Percentiles rank a stretch among this genome's conserved stretches.
Evolutionary conservation across 2,888 invertebrate species (phyloP).

Genomic region (Drosophila tanythrix): DNA sequence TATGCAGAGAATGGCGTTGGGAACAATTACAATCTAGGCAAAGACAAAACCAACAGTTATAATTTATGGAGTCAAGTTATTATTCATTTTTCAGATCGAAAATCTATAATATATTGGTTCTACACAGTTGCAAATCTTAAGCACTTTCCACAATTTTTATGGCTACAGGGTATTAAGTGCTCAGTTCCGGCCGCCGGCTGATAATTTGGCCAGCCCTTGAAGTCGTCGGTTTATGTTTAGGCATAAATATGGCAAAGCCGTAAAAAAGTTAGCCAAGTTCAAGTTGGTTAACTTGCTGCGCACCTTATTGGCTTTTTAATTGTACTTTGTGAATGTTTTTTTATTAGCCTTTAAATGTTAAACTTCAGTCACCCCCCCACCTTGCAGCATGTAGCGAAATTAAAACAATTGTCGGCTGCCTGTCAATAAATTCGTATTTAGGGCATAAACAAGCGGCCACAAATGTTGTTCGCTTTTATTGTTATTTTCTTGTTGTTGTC

Average conservation of each 20-base stretch:
- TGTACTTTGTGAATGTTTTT: constrained; percentile 67
- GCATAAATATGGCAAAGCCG: constrained; percentile 65
- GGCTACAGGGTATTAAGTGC: constrained; percentile 19
- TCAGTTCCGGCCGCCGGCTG: constrained; percentile 22
- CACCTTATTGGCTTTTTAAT: constrained; percentile 74
- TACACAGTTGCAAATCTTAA: neutral
- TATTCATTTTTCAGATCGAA: neutral
- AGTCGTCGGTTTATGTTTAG: constrained; percentile 42
- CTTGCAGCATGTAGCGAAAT: constrained; percentile 40
- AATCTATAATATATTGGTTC: neutral
- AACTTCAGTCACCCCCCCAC: neutral
- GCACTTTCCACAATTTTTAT: neutral
- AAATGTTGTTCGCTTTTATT: constrained; percentile 55
- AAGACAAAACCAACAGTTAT: neutral
- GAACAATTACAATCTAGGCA: neutral
- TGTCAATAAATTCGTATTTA: constrained; percentile 55
- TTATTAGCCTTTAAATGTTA: constrained; percentile 66
- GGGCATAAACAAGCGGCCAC: constrained; percentile 59
- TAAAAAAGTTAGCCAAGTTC: constrained; percentile 65
- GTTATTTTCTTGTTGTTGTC: constrained; percentile 24
- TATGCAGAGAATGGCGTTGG: fast-evolving
- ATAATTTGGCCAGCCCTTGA: constrained; percentile 28
- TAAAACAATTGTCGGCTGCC: constrained; percentile 70
- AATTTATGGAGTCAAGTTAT: neutral
- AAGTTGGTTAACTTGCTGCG: constrained; percentile 43